These are phyloP conservation scores for Nicator chloris DNA, from an alignment of 2,113 vertebrate genomes.

Conservation along the genomic window DNA sequence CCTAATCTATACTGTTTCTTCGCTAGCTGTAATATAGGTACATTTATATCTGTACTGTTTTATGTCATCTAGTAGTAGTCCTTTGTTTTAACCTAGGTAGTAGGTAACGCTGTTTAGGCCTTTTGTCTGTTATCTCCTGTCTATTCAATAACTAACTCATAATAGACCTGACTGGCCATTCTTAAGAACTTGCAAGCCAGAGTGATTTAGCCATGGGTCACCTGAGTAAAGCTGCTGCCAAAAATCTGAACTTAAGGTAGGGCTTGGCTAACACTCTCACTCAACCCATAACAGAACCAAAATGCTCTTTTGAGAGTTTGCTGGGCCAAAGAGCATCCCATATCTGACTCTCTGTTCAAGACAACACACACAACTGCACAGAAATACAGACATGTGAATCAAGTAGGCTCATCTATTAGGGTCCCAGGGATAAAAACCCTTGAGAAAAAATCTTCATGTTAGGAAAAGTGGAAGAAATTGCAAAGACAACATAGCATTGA, in stretches of 20 bases:
- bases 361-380: background rate
- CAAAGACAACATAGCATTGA: background rate
- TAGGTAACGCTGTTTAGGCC: background rate
- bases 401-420: background rate
- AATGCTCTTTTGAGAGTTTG: background rate
- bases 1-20: background rate
- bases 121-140: background rate
- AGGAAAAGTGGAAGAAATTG: background rate
- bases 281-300: background rate
- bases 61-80: background rate
- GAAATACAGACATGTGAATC: accelerated
- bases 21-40: background rate
- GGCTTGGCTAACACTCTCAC: background rate
- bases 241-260: background rate
- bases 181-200: background rate
- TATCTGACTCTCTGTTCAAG: background rate
- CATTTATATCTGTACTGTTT: background rate
- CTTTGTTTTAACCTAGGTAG: background rate
- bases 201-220: accelerated
- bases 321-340: background rate
- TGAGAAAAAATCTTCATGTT: background rate
- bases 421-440: background rate
- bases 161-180: background rate
- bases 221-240: background rate
- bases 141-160: background rate